Conservation (phyloP, 35 echinoderm and acorn worm genomes). For the Hemicentrotus pulcherrimus region DNA sequence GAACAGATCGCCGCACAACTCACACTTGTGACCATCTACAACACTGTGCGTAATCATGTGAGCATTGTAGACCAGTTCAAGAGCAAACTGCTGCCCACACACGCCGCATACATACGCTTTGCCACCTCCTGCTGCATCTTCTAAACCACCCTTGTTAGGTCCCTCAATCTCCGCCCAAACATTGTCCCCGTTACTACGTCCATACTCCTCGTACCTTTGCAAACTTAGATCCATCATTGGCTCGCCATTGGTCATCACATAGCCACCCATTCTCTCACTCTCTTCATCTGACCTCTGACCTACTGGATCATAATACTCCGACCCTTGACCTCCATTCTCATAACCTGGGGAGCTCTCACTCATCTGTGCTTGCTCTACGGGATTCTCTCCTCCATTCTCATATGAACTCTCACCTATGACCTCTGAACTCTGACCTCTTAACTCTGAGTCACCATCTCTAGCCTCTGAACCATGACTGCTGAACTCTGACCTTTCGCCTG, state of each 20-base stretch:
- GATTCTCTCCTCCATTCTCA: not conserved
- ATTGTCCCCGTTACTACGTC: not conserved
- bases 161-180: not conserved
- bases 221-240: conserved; percentile 24
- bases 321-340: conserved; percentile 24
- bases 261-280: not conserved
- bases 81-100: conserved; percentile 43
- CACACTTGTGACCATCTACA: conserved; percentile 33
- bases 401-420: not conserved
- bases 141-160: not conserved
- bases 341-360: conserved; percentile 20
- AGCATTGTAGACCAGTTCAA: conserved; percentile 47
- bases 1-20: conserved; percentile 36
- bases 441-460: not conserved
- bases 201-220: not conserved
- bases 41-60: conserved; percentile 47
- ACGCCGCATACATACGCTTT: conserved; percentile 24
- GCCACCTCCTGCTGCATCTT: not conserved
- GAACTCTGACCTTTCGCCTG: not conserved
- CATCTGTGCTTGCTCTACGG: not conserved
- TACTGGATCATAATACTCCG: not conserved
- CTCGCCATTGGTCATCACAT: not conserved
- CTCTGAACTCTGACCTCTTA: not conserved
- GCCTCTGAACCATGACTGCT: not conserved
- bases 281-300: conserved; percentile 31